These are phyloP conservation scores for Cecidostiba fungosa DNA, from an alignment of 2,888 invertebrate species.

Conservation along the genomic window DNA sequence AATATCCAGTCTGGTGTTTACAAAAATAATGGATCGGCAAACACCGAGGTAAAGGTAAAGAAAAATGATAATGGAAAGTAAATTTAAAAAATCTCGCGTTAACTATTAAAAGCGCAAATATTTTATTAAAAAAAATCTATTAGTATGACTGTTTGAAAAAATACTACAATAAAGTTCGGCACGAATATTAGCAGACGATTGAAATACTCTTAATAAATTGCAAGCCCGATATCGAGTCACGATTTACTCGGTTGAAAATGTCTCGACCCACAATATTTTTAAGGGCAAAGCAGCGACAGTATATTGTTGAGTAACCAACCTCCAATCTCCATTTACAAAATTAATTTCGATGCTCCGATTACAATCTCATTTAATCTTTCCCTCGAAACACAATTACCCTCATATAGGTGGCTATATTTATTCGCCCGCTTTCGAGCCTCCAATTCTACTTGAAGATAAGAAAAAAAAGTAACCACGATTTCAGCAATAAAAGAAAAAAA, in stretches of 20 bases:
- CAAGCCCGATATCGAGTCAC: too few relatives aligned
- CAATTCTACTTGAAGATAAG: slow-evolving; percentile 21
- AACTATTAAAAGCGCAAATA: not conserved
- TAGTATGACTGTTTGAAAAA: not conserved
- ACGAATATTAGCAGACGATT: too few relatives aligned
- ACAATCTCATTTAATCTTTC: slow-evolving; percentile 6
- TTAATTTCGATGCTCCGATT: slow-evolving; percentile 16
- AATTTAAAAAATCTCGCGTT: not conserved
- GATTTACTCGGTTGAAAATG: not conserved
- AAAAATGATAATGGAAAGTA: slow-evolving; percentile 22
- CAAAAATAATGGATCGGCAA: slow-evolving; percentile 9
- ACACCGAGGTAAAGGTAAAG: slow-evolving; percentile 8
- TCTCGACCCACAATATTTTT: not conserved
- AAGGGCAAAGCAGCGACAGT: not conserved
- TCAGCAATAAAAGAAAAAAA: slow-evolving; percentile 26
- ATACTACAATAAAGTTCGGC: too few relatives aligned
- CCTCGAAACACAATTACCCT: not conserved
- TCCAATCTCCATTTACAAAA: slow-evolving; percentile 9
- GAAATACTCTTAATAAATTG: too few relatives aligned
- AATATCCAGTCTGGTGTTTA: slow-evolving; percentile 11
- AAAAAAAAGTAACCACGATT: not conserved
- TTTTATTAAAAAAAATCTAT: not conserved
- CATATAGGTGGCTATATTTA: not conserved
- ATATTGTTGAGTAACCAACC: not conserved
- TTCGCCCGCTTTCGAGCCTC: not conserved